Percentiles rank a stretch among this genome's conserved stretches.
Evolutionary conservation across 2,888 invertebrate genomes (phyloP).

Genomic region (Cynaeus angustus): DNA sequence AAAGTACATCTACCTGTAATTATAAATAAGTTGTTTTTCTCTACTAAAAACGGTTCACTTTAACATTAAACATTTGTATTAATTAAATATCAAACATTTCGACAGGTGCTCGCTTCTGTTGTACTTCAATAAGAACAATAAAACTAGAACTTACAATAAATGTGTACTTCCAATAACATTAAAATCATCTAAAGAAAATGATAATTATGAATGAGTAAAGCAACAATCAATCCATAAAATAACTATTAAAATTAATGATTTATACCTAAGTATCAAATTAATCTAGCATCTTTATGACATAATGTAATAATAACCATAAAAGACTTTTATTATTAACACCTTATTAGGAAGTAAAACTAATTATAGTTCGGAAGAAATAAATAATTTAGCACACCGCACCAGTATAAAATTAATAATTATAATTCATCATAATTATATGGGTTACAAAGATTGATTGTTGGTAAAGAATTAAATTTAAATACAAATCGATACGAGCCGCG

Average conservation of each 20-base stretch:
- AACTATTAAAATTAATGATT: conserved; percentile 5
- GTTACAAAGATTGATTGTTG: not conserved
- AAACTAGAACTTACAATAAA: too few relatives aligned
- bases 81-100: too few relatives aligned
- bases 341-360: conserved; percentile 10
- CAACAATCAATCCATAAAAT: not conserved
- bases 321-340: conserved; percentile 5
- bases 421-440: conserved; percentile 9
- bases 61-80: too few relatives aligned
- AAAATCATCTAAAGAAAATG: too few relatives aligned
- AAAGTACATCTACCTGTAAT: too few relatives aligned
- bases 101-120: too few relatives aligned
- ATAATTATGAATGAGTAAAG: not conserved
- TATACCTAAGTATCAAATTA: not conserved
- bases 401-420: conserved; percentile 2
- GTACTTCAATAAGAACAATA: too few relatives aligned
- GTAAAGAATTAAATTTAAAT: not conserved
- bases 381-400: conserved; percentile 4
- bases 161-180: too few relatives aligned
- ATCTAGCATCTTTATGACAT: conserved; percentile 1
- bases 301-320: conserved; percentile 2
- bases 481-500: not conserved
- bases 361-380: not conserved
- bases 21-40: too few relatives aligned
- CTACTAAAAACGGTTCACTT: too few relatives aligned